Percentiles rank a stretch among this genome's conserved stretches.
Evolutionary conservation across 2,113 vertebrate genomes (phyloP).

Genomic region (Eulacestoma nigropectus): DNA sequence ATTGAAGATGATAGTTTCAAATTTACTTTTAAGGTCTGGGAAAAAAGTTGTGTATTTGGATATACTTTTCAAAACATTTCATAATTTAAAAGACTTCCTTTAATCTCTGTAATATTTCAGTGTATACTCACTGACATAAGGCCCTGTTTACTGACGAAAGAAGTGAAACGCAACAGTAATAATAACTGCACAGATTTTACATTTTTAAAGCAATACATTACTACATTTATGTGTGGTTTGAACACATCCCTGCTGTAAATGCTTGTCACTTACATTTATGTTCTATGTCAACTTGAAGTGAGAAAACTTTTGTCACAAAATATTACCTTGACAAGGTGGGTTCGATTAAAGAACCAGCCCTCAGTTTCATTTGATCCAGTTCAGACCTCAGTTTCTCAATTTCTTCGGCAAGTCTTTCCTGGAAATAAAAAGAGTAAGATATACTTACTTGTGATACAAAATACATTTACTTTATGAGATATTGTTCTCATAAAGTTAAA

Average conservation of each 20-base stretch:
- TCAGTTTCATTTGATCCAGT: slow-evolving; percentile 90
- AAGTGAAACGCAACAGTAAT: background rate
- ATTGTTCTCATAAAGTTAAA: background rate
- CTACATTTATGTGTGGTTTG: background rate
- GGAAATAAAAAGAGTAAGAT: slow-evolving; percentile 2
- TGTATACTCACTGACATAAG: background rate
- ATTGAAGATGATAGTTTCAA: background rate
- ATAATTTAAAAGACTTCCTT: background rate
- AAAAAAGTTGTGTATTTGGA: background rate
- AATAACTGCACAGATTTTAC: background rate
- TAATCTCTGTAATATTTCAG: background rate
- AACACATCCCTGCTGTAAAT: background rate
- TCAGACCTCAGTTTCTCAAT: slow-evolving; percentile 93
- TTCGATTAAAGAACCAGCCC: slow-evolving; percentile 92
- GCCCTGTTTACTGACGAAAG: background rate
- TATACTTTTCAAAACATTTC: background rate
- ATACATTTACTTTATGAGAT: background rate
- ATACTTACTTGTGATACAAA: background rate
- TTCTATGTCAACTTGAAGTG: background rate
- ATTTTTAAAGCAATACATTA: background rate
- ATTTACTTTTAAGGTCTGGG: background rate
- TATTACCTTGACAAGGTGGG: slow-evolving; percentile 89
- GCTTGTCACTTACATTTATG: background rate
- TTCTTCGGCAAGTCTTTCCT: slow-evolving; percentile 94
- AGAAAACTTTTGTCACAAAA: background rate